These are phyloP conservation scores for Rutpela maculata DNA, from an alignment of 2,888 invertebrate species.

Conservation along the genomic window DNA sequence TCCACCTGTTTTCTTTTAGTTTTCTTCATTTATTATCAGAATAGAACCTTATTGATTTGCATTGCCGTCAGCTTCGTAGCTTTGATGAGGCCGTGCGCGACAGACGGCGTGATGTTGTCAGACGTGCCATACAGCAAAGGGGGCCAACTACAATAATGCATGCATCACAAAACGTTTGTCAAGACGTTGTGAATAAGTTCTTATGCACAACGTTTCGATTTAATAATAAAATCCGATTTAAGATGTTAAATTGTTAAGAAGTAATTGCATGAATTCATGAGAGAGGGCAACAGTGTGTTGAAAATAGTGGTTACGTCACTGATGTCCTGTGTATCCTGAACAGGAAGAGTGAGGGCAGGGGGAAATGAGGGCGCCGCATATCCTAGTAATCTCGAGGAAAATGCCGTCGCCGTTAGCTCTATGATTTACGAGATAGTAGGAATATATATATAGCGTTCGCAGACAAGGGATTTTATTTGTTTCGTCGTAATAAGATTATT, in stretches of 20 bases:
- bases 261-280: not conserved
- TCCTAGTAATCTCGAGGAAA: conserved; percentile 4
- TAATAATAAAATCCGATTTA: too few species aligned
- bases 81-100: too few species aligned
- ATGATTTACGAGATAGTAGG: conserved; percentile 3
- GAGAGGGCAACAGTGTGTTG: not conserved
- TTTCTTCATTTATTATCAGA: too few species aligned
- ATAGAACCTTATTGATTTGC: too few species aligned
- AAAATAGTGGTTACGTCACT: not conserved
- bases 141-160: too few species aligned
- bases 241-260: not conserved
- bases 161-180: too few species aligned
- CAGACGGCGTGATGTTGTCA: too few species aligned
- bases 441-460: conserved; percentile 7
- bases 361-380: conserved; percentile 4
- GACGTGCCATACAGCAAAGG: too few species aligned
- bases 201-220: too few species aligned
- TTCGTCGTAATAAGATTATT: conserved; percentile 18
- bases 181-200: too few species aligned
- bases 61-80: too few species aligned
- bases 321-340: not conserved
- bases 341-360: not conserved
- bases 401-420: conserved; percentile 4
- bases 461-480: conserved; percentile 19
- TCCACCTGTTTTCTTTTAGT: too few species aligned